Percentiles rank a stretch among this genome's conserved stretches.
These are phyloP conservation scores for Patella caerulea DNA, from an alignment of 2,888 invertebrate genomes.

Conservation along the genomic window DNA sequence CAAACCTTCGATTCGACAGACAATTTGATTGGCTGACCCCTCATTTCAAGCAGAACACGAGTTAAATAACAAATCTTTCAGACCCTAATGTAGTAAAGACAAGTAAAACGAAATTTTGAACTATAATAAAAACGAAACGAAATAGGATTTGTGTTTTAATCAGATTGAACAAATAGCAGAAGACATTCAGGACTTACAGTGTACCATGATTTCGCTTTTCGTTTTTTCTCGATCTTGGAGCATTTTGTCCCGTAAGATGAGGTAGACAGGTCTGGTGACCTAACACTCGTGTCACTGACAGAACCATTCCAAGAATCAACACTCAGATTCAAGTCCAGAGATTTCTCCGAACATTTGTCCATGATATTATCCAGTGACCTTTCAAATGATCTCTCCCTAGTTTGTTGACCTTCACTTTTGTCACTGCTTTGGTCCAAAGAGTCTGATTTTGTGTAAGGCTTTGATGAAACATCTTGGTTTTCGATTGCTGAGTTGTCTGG, in stretches of 20 bases:
- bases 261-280: slow-evolving; percentile 28
- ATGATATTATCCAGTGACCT: slow-evolving; percentile 60
- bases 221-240: slow-evolving; percentile 55
- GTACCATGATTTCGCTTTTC: slow-evolving; percentile 64
- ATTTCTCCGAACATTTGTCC: slow-evolving; percentile 61
- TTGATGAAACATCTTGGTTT: neutral
- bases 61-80: no score
- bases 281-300: slow-evolving; percentile 41
- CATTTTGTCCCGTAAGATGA: slow-evolving; percentile 25
- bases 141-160: neutral
- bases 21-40: no score
- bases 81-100: no score
- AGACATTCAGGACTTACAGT: slow-evolving; percentile 53
- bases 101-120: neutral
- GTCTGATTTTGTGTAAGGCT: slow-evolving; percentile 7
- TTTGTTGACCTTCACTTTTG: slow-evolving; percentile 11
- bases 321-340: slow-evolving; percentile 51
- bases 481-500: slow-evolving; percentile 14
- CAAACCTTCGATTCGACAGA: no score
- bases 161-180: no score
- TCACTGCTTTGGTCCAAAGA: slow-evolving; percentile 23
- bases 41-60: no score
- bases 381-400: slow-evolving; percentile 58
- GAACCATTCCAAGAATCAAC: slow-evolving; percentile 46
- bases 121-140: neutral